Evolutionary conservation across 2,797 vertebrate genomes (phyloP).

Genomic region (Alfaro cultratus): DNA sequence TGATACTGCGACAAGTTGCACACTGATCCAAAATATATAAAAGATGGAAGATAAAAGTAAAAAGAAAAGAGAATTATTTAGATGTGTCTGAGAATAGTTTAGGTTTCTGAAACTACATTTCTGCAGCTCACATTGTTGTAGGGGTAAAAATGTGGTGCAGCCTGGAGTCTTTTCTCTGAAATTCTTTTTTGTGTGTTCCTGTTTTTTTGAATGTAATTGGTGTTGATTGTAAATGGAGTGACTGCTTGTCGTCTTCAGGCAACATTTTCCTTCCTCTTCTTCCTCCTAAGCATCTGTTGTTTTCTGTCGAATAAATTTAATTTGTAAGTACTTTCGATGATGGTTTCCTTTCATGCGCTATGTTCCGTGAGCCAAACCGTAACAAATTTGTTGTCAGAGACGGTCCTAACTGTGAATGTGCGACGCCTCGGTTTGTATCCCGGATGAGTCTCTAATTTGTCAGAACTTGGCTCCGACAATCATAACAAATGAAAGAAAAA

Average conservation of each 20-base stretch:
- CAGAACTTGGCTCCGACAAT: background rate
- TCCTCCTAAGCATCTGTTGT: background rate
- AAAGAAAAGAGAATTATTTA: background rate
- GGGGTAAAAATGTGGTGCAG: background rate
- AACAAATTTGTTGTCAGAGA: background rate
- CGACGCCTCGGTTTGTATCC: background rate
- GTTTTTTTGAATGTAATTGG: background rate
- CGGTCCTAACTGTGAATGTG: background rate
- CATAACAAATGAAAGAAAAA: background rate
- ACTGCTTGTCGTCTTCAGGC: background rate
- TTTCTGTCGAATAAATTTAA: background rate
- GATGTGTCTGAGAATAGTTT: background rate
- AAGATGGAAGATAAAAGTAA: background rate
- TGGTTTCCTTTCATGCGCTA: background rate
- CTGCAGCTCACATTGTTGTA: conserved; percentile 6
- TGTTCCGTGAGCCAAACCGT: background rate
- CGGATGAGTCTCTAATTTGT: background rate
- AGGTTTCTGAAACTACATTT: background rate
- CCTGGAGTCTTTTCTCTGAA: background rate
- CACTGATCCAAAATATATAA: background rate
- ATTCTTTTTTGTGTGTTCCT: background rate
- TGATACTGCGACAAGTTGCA: background rate
- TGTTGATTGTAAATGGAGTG: background rate
- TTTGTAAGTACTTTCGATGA: background rate
- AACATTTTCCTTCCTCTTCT: background rate